phyloP scores from a whole-genome alignment of 2,113 vertebrate species.

The Tinamus guttatus region DNA sequence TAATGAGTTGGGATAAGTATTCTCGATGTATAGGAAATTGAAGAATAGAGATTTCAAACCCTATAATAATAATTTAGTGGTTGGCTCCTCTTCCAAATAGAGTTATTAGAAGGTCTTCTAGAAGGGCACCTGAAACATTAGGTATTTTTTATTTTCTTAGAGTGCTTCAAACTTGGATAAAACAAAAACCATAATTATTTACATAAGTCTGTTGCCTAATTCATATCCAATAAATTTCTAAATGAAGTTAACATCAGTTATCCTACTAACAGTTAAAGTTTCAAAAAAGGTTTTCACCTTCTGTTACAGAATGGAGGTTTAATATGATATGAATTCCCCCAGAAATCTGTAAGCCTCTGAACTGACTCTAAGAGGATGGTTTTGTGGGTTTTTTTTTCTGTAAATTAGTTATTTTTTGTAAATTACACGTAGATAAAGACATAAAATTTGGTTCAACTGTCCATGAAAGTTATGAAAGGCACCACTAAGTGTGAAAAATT shows the following conservation, averaged over 20 bases:
- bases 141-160: not conserved
- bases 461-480: not conserved
- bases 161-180: not conserved
- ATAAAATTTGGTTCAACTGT: not conserved
- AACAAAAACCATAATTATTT: not conserved
- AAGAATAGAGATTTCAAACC: not conserved
- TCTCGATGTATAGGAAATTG: not conserved
- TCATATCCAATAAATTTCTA: not conserved
- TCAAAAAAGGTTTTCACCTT: not conserved
- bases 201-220: not conserved
- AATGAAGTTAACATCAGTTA: not conserved
- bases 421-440: not conserved
- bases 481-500: not conserved
- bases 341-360: not conserved
- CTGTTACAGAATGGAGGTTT: not conserved
- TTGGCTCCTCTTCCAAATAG: too few species aligned
- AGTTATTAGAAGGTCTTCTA: not conserved
- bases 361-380: not conserved
- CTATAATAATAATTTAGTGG: not conserved
- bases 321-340: not conserved
- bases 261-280: not conserved
- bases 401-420: not conserved
- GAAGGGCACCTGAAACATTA: fast-evolving
- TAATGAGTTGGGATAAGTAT: not conserved
- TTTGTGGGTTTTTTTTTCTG: not conserved